These are phyloP conservation scores for Yponomeuta sedellus DNA, from an alignment of 2,888 invertebrate species.

Conservation along the genomic window DNA sequence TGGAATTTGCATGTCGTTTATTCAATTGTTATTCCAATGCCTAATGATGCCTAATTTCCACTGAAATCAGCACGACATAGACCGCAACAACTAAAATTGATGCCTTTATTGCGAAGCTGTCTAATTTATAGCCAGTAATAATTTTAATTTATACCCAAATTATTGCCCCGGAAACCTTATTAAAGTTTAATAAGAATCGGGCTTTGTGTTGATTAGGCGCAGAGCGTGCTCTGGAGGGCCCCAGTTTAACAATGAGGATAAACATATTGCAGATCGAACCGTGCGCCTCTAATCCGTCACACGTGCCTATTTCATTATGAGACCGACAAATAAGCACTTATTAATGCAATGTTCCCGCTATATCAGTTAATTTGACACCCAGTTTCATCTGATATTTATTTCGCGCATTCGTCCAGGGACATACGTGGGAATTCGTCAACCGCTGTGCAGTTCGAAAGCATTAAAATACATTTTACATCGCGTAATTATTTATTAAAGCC, in stretches of 20 bases:
- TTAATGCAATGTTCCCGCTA: slow-evolving; percentile 45
- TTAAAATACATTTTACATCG: slow-evolving; percentile 12
- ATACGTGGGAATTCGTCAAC: slow-evolving; percentile 47
- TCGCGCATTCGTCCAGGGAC: slow-evolving; percentile 52
- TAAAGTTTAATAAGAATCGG: slow-evolving; percentile 40
- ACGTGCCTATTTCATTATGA: slow-evolving; percentile 67
- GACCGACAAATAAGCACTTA: slow-evolving; percentile 64
- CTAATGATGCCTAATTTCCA: background rate
- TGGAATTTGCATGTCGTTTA: slow-evolving; percentile 14
- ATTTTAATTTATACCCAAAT: slow-evolving; percentile 32
- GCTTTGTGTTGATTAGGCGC: slow-evolving; percentile 23
- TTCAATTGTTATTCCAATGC: slow-evolving; percentile 14
- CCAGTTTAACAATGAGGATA: slow-evolving; percentile 31
- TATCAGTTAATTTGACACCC: slow-evolving; percentile 55
- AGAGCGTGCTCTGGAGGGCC: slow-evolving; percentile 6
- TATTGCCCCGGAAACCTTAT: slow-evolving; percentile 43
- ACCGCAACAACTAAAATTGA: background rate
- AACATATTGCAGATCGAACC: slow-evolving; percentile 39
- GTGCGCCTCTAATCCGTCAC: slow-evolving; percentile 53
- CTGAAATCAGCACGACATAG: background rate
- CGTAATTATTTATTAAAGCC: slow-evolving; percentile 8
- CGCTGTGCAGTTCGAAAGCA: slow-evolving; percentile 23
- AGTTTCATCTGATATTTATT: slow-evolving; percentile 67
- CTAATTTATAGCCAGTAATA: slow-evolving; percentile 52
- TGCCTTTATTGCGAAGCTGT: slow-evolving; percentile 31